phyloP scores from a whole-genome alignment of 2,113 vertebrate species.

The Candoia aspera region DNA sequence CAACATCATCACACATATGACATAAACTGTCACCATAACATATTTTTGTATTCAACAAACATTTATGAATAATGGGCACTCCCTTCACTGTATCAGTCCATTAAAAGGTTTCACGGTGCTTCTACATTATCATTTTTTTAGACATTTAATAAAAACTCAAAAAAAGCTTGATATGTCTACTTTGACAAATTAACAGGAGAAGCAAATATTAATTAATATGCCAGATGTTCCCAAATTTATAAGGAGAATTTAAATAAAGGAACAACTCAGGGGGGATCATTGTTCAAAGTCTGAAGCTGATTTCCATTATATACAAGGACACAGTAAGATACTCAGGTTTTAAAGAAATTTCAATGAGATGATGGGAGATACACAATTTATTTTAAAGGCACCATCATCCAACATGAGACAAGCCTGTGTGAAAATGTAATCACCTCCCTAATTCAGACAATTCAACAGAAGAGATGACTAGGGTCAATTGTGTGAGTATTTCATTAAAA shows the following conservation, averaged over 20 bases:
- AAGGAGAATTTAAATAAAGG: neutral
- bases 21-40: neutral
- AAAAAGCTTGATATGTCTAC: neutral
- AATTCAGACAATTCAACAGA: neutral
- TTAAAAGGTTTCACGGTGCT: neutral
- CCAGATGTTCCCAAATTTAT: neutral
- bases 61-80: neutral
- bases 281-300: neutral
- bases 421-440: neutral
- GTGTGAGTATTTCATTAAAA: neutral
- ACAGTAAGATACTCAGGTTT: neutral
- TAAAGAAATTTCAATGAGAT: neutral
- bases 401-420: neutral
- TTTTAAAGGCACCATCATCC: neutral
- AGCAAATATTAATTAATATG: neutral
- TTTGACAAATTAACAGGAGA: neutral
- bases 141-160: neutral
- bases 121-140: neutral
- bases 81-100: neutral
- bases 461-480: neutral
- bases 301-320: neutral
- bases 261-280: neutral
- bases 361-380: neutral
- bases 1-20: neutral
- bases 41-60: neutral